Evolutionary conservation across 1,140 invertebrate genomes (phyloP).

Genomic region (Ceratitis capitata): DNA sequence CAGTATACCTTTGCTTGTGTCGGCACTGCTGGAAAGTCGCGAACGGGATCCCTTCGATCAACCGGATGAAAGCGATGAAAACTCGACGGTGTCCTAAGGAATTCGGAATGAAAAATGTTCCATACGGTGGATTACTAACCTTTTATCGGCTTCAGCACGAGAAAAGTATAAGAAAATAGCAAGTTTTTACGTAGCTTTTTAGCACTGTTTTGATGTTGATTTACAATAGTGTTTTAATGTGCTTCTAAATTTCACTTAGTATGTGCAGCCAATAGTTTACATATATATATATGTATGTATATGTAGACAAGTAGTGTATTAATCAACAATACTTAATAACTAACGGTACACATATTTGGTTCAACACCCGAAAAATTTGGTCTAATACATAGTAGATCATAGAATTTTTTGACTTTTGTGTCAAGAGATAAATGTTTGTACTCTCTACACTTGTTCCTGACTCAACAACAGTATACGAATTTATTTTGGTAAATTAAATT

Average conservation of each 20-base stretch:
- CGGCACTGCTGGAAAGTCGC: conserved; percentile 56
- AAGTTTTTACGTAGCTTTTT: background rate
- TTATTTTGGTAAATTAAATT: conserved; percentile 3
- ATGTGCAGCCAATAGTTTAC: background rate
- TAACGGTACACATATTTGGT: background rate
- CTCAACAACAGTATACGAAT: conserved; percentile 5
- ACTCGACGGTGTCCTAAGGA: conserved; percentile 45
- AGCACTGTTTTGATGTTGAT: background rate
- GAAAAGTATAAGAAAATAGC: background rate
- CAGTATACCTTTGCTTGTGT: conserved; percentile 70
- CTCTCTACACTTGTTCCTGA: background rate
- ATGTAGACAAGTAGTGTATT: background rate
- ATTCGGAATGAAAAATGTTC: background rate
- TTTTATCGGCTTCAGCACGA: background rate
- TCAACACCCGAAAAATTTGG: background rate
- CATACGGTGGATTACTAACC: background rate
- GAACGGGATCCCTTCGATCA: conserved; percentile 56
- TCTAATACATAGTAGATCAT: background rate
- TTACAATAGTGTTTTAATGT: background rate
- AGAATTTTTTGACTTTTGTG: background rate
- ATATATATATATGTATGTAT: too few relatives aligned
- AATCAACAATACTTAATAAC: background rate
- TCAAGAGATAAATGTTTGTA: background rate
- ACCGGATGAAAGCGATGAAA: conserved; percentile 52
- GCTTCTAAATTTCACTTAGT: background rate